These are phyloP conservation scores for Falco naumanni DNA, from an alignment of 2,797 vertebrate genomes.

Conservation along the genomic window DNA sequence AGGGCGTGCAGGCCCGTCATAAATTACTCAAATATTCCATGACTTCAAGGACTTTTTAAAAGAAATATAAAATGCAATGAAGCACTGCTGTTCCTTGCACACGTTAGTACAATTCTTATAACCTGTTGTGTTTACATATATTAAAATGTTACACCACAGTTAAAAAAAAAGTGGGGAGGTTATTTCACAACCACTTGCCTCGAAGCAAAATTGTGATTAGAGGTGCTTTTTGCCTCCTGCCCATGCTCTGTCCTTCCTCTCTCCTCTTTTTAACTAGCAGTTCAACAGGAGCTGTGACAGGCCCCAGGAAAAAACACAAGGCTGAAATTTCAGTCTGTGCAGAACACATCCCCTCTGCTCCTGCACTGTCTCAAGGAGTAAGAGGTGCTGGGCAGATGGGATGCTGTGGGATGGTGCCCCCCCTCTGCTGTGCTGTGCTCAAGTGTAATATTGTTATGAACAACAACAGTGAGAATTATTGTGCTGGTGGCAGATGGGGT, in stretches of 20 bases:
- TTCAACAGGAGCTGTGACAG: too few species aligned
- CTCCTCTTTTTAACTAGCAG: not conserved
- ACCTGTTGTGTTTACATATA: not conserved
- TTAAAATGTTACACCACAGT: not conserved
- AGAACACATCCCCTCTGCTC: not conserved
- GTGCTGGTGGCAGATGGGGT: rapidly evolving
- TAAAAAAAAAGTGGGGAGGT: not conserved
- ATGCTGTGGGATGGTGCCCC: not conserved
- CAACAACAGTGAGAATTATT: not conserved
- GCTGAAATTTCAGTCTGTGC: not conserved
- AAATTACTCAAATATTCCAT: not conserved
- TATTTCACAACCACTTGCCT: not conserved
- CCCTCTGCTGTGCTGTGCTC: too few species aligned
- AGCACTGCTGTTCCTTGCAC: not conserved
- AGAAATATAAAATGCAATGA: not conserved
- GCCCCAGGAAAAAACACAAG: not conserved
- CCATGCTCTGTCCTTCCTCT: rapidly evolving
- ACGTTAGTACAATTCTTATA: not conserved
- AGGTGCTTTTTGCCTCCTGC: not conserved
- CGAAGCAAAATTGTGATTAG: not conserved
- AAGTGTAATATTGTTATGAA: too few species aligned
- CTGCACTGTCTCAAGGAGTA: not conserved
- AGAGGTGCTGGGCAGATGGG: not conserved
- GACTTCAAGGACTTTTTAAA: not conserved
- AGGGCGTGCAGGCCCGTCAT: not conserved